phyloP scores from a whole-genome alignment of 2,888 invertebrate species.

The Ormyrus labotus region DNA sequence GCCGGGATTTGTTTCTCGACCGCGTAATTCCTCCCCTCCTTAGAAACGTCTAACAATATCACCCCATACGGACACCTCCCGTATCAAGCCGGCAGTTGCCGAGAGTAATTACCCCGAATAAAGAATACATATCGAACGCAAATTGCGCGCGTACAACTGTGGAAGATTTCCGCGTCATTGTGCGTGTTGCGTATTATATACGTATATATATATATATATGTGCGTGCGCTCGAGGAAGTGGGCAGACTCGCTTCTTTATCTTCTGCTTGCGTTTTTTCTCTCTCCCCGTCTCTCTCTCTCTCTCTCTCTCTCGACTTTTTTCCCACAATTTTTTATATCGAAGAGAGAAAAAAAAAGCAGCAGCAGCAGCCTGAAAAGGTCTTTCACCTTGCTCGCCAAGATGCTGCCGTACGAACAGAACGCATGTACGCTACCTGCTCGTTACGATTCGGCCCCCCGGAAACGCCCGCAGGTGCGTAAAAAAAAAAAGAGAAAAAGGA shows the following conservation, averaged over 20 bases:
- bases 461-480: constrained; percentile 37
- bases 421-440: constrained; percentile 3
- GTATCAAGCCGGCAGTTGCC: background rate
- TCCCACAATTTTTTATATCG: constrained; percentile 50
- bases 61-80: background rate
- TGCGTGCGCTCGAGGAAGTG: constrained; percentile 40
- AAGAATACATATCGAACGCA: constrained; percentile 5
- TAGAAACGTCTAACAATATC: constrained; percentile 4
- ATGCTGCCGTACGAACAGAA: background rate
- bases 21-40: background rate
- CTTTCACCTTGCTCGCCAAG: constrained; percentile 39
- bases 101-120: constrained; percentile 9
- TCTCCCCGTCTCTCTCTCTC: background rate
- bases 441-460: constrained; percentile 32
- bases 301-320: constrained; percentile 19
- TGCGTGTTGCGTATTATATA: background rate
- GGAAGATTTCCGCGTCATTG: constrained; percentile 49
- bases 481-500: background rate
- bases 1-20: background rate
- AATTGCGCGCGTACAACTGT: constrained; percentile 29
- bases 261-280: background rate
- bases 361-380: constrained; percentile 33
- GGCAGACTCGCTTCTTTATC: constrained; percentile 29
- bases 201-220: background rate
- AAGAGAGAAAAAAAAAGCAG: background rate